phyloP scores from a whole-genome alignment of 2,888 invertebrate species.

The Anthophora plumipes region DNA sequence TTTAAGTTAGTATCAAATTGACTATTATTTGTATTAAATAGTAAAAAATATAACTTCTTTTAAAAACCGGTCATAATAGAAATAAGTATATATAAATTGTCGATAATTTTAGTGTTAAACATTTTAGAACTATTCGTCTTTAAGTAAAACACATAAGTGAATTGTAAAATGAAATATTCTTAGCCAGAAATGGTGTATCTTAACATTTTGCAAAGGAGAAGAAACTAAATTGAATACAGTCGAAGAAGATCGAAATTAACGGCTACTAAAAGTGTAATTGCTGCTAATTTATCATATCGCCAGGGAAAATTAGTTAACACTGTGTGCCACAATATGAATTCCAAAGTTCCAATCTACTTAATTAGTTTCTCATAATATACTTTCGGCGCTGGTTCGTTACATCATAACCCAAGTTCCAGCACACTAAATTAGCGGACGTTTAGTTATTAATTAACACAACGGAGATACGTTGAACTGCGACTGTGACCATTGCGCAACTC shows the following conservation, averaged over 20 bases:
- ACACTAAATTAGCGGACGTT: constrained; percentile 8
- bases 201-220: no score
- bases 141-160: no score
- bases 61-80: no score
- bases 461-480: neutral
- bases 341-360: constrained; percentile 29
- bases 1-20: no score
- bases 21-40: no score
- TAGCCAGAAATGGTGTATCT: no score
- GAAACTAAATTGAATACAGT: no score
- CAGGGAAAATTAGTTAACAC: constrained; percentile 13
- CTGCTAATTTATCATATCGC: constrained; percentile 3
- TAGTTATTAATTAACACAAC: constrained; percentile 35
- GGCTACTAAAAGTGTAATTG: neutral
- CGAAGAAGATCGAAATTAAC: neutral
- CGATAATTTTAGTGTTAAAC: no score
- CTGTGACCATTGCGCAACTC: neutral
- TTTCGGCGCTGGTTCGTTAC: constrained; percentile 1
- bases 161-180: no score
- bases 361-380: constrained; percentile 37
- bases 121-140: no score
- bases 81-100: no score
- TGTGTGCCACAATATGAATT: neutral
- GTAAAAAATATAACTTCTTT: no score
- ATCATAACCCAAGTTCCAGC: constrained; percentile 15